These are phyloP conservation scores for Nothoprocta perdicaria DNA, from an alignment of 2,113 vertebrate genomes.

Conservation along the genomic window DNA sequence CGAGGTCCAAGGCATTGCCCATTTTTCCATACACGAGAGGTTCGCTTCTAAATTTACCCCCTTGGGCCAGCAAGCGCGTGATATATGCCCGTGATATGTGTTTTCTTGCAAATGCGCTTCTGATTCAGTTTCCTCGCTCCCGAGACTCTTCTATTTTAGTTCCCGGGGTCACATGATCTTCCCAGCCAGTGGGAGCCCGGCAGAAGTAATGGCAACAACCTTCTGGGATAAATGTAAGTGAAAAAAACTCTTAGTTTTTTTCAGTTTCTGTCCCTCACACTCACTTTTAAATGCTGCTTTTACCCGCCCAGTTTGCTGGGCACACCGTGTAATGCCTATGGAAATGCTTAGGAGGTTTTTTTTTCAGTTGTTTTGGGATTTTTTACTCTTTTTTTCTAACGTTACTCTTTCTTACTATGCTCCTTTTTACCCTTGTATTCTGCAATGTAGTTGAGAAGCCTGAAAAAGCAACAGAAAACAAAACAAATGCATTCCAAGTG, in stretches of 20 bases:
- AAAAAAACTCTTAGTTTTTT: constrained; percentile 54
- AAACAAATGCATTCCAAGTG: not conserved
- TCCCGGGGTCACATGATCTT: constrained; percentile 57
- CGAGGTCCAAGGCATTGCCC: not conserved
- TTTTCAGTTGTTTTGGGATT: not conserved
- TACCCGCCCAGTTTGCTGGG: not conserved
- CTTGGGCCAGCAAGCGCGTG: not conserved
- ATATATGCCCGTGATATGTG: not conserved
- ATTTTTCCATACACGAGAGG: not conserved
- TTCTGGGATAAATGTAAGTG: constrained; percentile 77
- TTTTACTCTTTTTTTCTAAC: not conserved
- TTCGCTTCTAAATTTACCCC: not conserved
- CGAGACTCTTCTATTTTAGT: constrained; percentile 74
- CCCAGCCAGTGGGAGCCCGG: constrained; percentile 42
- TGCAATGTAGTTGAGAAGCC: not conserved
- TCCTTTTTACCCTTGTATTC: constrained; percentile 29
- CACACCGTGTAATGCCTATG: not conserved
- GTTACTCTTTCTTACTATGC: constrained; percentile 23
- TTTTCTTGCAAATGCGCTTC: constrained; percentile 34
- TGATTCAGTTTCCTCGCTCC: constrained; percentile 65
- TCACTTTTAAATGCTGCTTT: constrained; percentile 8
- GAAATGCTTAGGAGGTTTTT: not conserved
- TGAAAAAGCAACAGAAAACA: constrained; percentile 4
- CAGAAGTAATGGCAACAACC: constrained; percentile 71
- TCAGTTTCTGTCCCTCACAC: constrained; percentile 39